phyloP scores from a whole-genome alignment of 2,797 vertebrate genomes.

The Enteromius viviparus region DNA sequence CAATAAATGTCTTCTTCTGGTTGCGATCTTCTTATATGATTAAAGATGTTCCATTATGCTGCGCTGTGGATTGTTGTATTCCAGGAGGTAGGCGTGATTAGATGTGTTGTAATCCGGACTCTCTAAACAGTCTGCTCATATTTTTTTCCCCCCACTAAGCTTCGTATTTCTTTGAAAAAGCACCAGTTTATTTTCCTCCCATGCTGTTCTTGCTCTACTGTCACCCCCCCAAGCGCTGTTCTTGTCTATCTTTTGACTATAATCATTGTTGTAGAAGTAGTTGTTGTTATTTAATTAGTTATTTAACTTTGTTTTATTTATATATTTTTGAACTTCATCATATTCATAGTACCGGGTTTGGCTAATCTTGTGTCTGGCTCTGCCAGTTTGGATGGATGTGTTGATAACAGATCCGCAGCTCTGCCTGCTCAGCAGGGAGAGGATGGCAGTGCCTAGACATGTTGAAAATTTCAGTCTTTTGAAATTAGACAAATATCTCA shows the following conservation, averaged over 20 bases:
- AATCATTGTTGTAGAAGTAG: not conserved
- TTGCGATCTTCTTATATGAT: conserved; percentile 77
- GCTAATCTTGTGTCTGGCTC: conserved; percentile 56
- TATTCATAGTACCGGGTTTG: conserved; percentile 63
- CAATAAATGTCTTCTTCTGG: conserved; percentile 70
- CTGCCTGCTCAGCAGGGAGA: conserved; percentile 69
- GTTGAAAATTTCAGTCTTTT: conserved; percentile 36
- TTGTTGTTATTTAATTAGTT: conserved; percentile 31
- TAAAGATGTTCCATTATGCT: conserved; percentile 76
- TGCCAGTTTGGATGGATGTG: conserved; percentile 72
- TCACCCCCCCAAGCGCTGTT: not conserved
- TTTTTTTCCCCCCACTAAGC: conserved; percentile 5
- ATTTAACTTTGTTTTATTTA: conserved; percentile 48
- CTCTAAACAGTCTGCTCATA: conserved; percentile 64
- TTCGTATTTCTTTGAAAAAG: not conserved
- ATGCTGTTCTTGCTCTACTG: conserved; percentile 1
- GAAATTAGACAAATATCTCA: conserved; percentile 36
- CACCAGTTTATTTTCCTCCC: conserved; percentile 2
- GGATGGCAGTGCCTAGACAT: conserved; percentile 47
- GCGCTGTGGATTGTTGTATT: conserved; percentile 61
- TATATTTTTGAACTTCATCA: conserved; percentile 50
- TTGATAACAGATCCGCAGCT: conserved; percentile 68
- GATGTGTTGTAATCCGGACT: conserved; percentile 69
- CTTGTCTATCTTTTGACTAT: not conserved
- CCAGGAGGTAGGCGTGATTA: conserved; percentile 70